A percentile compares a stretch with the other conserved stretches of the same genome.
phyloP scores from a whole-genome alignment of 2,797 vertebrate species.

The Myotis daubentonii region DNA sequence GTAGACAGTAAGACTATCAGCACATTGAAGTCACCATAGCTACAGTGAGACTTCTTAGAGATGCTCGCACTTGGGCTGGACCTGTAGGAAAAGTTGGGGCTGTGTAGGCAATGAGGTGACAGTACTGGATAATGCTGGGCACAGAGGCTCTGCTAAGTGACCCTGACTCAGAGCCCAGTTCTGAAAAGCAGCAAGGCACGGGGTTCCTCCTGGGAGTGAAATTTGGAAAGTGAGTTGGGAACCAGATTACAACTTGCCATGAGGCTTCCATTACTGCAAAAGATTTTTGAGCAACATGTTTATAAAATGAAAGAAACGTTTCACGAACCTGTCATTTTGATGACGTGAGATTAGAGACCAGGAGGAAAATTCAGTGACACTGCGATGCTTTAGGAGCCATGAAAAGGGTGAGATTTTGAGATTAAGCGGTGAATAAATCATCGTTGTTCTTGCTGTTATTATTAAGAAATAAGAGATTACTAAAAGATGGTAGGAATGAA shows the following conservation, averaged over 20 bases:
- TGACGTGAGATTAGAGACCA: background rate
- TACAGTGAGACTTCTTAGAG: background rate
- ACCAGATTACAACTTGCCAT: background rate
- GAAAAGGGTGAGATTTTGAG: background rate
- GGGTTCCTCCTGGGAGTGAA: accelerated
- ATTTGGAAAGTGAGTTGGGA: background rate
- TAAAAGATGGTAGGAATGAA: too few species aligned
- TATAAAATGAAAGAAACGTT: background rate
- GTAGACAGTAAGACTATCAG: accelerated
- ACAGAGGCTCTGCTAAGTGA: background rate
- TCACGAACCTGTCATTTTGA: background rate
- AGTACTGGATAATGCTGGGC: accelerated
- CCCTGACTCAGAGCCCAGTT: background rate
- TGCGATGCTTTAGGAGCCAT: background rate
- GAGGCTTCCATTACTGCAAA: background rate
- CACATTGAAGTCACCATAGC: accelerated
- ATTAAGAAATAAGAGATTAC: background rate
- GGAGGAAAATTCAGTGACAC: background rate
- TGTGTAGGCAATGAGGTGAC: background rate
- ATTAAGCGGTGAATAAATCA: background rate
- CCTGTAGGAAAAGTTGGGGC: background rate
- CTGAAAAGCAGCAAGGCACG: background rate
- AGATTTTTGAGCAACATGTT: background rate
- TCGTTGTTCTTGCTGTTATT: background rate
- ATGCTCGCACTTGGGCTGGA: accelerated